Percentiles rank a stretch among this genome's conserved stretches.
These are phyloP conservation scores for Drosophila burlai DNA, from an alignment of 1,140 invertebrate species.

Conservation along the genomic window DNA sequence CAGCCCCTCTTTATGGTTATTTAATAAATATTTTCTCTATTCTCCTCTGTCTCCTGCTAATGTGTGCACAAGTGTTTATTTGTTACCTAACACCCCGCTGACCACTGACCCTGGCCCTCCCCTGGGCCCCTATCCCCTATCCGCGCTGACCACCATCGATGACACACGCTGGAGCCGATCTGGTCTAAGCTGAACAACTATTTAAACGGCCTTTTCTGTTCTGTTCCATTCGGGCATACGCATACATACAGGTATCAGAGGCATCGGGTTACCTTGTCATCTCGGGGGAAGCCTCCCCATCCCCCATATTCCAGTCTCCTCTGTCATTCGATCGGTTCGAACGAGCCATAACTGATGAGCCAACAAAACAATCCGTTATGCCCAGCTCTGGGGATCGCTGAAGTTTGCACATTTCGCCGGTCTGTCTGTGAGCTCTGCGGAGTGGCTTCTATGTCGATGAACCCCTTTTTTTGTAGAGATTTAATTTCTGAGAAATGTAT, in stretches of 20 bases:
- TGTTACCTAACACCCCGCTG: constrained; percentile 80
- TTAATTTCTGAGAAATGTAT: neutral
- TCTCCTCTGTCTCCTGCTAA: constrained; percentile 36
- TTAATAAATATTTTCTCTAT: constrained; percentile 58
- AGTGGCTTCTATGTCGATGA: constrained; percentile 23
- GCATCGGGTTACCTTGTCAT: constrained; percentile 46
- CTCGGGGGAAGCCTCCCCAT: constrained; percentile 6
- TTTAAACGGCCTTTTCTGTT: constrained; percentile 22
- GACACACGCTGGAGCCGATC: constrained; percentile 27
- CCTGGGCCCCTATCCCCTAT: constrained; percentile 11
- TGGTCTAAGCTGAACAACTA: constrained; percentile 29
- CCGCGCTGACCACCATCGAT: constrained; percentile 65
- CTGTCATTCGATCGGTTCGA: constrained; percentile 43
- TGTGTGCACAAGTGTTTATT: constrained; percentile 83
- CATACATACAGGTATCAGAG: constrained; percentile 11
- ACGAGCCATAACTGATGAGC: constrained; percentile 33
- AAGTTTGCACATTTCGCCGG: constrained; percentile 1
- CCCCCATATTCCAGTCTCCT: neutral
- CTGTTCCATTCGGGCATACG: neutral
- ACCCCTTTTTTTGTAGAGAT: constrained; percentile 7
- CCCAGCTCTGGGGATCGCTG: neutral
- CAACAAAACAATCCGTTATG: constrained; percentile 36
- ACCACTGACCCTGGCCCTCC: constrained; percentile 21
- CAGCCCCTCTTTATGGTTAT: constrained; percentile 44
- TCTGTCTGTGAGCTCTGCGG: neutral